phyloP scores from a whole-genome alignment of 2,113 vertebrate species.

The Ivindomyrus marchei region DNA sequence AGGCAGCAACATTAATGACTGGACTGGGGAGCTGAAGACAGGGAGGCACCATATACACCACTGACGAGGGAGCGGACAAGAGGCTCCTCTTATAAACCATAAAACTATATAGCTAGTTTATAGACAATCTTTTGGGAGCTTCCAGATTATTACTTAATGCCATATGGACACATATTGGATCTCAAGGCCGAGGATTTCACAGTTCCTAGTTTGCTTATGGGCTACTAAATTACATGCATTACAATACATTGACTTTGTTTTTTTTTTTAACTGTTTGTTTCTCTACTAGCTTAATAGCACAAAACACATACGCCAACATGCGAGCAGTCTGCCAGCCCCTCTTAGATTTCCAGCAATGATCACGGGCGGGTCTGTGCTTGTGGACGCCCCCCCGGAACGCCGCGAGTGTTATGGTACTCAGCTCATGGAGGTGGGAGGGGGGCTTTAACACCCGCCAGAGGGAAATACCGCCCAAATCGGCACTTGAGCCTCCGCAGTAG shows the following conservation, averaged over 20 bases:
- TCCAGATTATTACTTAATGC: background rate
- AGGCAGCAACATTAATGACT: too few relatives aligned
- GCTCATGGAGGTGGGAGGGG: background rate
- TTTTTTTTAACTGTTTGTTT: background rate
- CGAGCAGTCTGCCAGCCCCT: background rate
- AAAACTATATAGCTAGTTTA: conserved; percentile 7
- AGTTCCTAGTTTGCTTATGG: background rate
- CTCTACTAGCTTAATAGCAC: background rate
- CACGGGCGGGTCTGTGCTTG: background rate
- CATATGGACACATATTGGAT: background rate
- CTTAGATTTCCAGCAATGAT: background rate
- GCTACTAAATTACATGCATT: background rate
- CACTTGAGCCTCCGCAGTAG: background rate
- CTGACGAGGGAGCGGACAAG: too few relatives aligned
- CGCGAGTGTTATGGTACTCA: background rate
- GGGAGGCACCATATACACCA: too few relatives aligned
- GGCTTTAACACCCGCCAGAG: background rate
- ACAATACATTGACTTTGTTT: background rate
- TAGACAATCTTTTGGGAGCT: background rate
- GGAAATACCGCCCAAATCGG: background rate
- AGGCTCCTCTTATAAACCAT: too few relatives aligned
- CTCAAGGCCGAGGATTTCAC: background rate
- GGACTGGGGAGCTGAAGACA: too few relatives aligned
- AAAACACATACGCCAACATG: background rate
- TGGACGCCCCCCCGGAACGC: background rate